These are phyloP conservation scores for Mungos mungo DNA, from an alignment of 2,113 vertebrate species.

Conservation along the genomic window DNA sequence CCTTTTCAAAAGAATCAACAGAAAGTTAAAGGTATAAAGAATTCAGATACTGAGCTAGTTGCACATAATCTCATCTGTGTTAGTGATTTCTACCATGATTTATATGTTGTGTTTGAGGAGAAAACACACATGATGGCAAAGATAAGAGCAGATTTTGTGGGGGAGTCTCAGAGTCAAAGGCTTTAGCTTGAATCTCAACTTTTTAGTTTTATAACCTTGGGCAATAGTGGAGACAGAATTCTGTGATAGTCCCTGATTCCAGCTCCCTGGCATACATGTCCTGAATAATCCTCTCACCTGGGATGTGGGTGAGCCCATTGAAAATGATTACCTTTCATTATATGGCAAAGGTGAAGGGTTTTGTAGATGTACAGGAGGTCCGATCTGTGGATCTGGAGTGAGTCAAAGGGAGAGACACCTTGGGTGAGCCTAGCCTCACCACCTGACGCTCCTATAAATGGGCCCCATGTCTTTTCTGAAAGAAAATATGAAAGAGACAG, in stretches of 20 bases:
- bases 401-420: neutral
- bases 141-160: too few species aligned
- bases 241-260: neutral
- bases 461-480: neutral
- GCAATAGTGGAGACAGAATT: neutral
- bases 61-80: neutral
- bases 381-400: neutral
- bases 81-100: neutral
- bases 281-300: neutral
- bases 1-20: neutral
- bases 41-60: neutral
- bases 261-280: fast-evolving
- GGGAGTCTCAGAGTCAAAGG: neutral
- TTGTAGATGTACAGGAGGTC: neutral
- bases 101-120: neutral
- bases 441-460: neutral
- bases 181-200: neutral
- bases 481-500: neutral
- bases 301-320: too few species aligned
- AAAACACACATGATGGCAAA: neutral
- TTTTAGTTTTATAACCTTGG: neutral
- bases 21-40: neutral
- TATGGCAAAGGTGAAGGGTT: neutral
- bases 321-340: neutral
- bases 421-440: neutral